Base-by-base conservation (phyloP, 2,797 vertebrate species). In the Ispidina picta region DNA sequence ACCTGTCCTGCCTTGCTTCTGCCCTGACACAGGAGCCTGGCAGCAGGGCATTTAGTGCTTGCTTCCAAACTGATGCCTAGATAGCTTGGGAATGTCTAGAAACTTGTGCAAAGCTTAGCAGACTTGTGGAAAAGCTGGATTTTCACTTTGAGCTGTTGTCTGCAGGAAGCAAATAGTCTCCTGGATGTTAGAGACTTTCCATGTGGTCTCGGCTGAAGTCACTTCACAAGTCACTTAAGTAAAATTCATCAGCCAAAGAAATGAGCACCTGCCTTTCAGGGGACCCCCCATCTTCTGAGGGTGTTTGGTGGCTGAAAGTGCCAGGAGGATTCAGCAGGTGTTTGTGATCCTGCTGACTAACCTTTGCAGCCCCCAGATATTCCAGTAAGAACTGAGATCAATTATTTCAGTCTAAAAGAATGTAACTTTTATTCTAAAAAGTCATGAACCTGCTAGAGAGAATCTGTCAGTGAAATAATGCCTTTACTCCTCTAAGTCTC, bases 401-500 rank as follows among this genome's bases (percentile, higher is more conserved):
- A 94, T 94, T 86, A 43, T 82, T 91, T 93, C 25, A 18, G 10
- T 70, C 28, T 66, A 52, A 91, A 80, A 75, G 66, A 63, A 75
- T 63, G 51, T 51, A 59, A 56, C 22, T 85, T 96, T 55, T 83
- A 51, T 84, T 80, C 59, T 41, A 66, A 71, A 95, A 96, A 96
- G 90, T 89, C 49, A 92, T 79, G 60, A 95, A 94, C 75, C 78
- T 72, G 75, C 71, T 82, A 76, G 71, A 78, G 73, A 83, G 59
- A 79, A 76, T 63, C 54, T 89, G 95, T 83, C 81, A 93, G 56
- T 74, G 68, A 93, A 96, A 97, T 62, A 72, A 72, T 60, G 46
- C 29, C 62, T 84, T 94, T 91, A 64, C 51, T 75, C 43, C 43
- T 81, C 44, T 90, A 90, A 92, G 79, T 72, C 72, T 90, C 55